phyloP scores from a whole-genome alignment of 2,888 invertebrate genomes.

The Lomographa bimaculata region DNA sequence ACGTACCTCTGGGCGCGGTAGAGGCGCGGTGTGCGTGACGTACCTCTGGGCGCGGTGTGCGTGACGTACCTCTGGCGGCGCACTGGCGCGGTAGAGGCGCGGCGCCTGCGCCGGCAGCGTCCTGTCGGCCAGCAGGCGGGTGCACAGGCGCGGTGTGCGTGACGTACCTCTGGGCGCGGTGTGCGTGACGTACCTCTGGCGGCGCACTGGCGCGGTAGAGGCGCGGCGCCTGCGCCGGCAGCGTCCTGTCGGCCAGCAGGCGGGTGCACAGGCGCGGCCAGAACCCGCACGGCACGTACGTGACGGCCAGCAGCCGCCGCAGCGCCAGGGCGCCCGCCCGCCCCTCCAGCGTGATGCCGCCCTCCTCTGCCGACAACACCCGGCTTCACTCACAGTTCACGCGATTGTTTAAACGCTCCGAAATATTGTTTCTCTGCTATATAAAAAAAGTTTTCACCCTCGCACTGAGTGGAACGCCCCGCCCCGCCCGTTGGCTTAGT shows the following conservation, averaged over 20 bases:
- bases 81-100: constrained; percentile 86
- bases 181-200: constrained; percentile 88
- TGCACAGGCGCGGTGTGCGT: constrained; percentile 95
- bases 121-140: constrained; percentile 95
- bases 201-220: constrained; percentile 85
- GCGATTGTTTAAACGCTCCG: no score
- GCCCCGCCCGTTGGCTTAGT: no score
- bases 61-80: constrained; percentile 85
- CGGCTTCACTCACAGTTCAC: no score
- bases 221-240: constrained; percentile 90
- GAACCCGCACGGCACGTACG: constrained; percentile 99
- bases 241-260: constrained; percentile 94
- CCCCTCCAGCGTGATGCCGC: constrained; percentile 56
- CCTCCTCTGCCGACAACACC: constrained; percentile 64
- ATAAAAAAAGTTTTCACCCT: no score
- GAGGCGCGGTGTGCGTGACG: no score
- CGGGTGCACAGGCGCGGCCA: constrained; percentile 97
- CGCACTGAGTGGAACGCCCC: no score
- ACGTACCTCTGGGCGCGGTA: no score
- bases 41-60: no score
- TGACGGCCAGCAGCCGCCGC: constrained; percentile 93
- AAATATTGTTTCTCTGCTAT: no score
- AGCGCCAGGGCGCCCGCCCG: constrained; percentile 83
- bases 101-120: constrained; percentile 91
- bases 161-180: no score